Base-by-base conservation (phyloP, 2,797 vertebrate species). In the Salarias fasciatus region DNA sequence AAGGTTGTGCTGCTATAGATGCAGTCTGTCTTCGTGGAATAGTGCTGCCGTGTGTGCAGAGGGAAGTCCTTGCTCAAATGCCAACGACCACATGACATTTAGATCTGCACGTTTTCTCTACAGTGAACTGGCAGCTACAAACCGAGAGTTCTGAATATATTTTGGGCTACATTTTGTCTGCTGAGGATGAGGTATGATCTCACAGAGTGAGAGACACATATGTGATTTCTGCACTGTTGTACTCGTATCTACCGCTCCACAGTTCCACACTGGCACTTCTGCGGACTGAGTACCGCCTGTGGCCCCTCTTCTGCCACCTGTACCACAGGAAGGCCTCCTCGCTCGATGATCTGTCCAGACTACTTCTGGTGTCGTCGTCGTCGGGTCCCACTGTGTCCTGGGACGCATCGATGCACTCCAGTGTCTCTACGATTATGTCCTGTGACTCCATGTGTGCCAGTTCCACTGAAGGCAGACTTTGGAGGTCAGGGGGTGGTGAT, bases 201-300 rank as follows among this genome's bases (percentile, higher is more conserved):
- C 80, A 94, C 73, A 94, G 82, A 61, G 92, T 92, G 62, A 94
- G 87, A 46, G 93, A 94, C 69, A 94, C 91, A 4, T 94, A 94
- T 80, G 92, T 92, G 77, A 94, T 93, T 90, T 92, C 92, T 68
- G 92, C 92, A 79, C 92, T 94, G 77, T 93, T 94, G 78, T 92
- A 93, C 51, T 92, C 88, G 28, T 93, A 94, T 88, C 90, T 78
- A 40, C 92, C 85, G 46, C 91, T 92, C 90, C 91, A 94, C 13
- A 93, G 86, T 85, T 94, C 93, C 66, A 93, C 90, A 57, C 93
- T 94, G 49, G 91, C 86, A 59, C 93, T 93, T 69, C 92, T 86
- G 24, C 56, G 86, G 46, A 93, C 18, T 5, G 81, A 73, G 12
- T 66, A 64, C 8, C 37, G 67, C 52, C 84, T 88, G 5, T 88